Percentiles rank a stretch among this genome's conserved stretches.
Conservation (phyloP, 2,888 invertebrate genomes). For the Atrina japonica region DNA sequence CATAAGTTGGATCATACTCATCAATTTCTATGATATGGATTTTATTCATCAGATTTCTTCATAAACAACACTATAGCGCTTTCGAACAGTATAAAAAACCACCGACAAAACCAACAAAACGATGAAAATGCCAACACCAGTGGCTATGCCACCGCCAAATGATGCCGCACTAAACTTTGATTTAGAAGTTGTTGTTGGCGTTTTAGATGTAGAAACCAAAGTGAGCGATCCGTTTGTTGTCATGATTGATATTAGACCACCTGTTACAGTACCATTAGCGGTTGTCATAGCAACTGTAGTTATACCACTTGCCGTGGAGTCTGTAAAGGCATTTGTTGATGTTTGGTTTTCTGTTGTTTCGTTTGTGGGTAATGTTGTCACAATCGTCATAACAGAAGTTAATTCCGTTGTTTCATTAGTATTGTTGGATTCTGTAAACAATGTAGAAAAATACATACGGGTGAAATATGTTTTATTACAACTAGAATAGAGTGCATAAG, state of each 20-base stretch:
- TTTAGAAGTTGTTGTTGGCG: not conserved
- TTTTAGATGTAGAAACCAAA: not conserved
- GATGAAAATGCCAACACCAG: conserved; percentile 1
- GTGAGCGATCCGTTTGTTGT: not conserved
- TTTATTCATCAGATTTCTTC: no score
- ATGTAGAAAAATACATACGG: no score
- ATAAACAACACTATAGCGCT: no score
- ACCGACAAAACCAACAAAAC: not conserved
- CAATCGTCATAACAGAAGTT: not conserved
- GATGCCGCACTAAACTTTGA: conserved; percentile 8
- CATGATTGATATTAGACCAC: conserved; percentile 1
- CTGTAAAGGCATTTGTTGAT: not conserved
- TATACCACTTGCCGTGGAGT: conserved; percentile 4
- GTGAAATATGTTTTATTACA: no score
- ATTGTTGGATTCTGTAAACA: no score
- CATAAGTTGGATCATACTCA: no score
- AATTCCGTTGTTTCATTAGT: no score
- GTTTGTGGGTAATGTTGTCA: not conserved
- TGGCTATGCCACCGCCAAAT: conserved; percentile 20
- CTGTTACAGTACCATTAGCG: not conserved
- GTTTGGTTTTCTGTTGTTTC: conserved; percentile 10
- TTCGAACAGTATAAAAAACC: no score
- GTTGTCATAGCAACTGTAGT: no score
- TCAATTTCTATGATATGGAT: no score
- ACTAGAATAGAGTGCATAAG: no score